A percentile compares a stretch with the other conserved stretches of the same genome.
These are phyloP conservation scores for Spizaetus ornatus DNA, from an alignment of 2,113 vertebrate species.

Conservation along the genomic window DNA sequence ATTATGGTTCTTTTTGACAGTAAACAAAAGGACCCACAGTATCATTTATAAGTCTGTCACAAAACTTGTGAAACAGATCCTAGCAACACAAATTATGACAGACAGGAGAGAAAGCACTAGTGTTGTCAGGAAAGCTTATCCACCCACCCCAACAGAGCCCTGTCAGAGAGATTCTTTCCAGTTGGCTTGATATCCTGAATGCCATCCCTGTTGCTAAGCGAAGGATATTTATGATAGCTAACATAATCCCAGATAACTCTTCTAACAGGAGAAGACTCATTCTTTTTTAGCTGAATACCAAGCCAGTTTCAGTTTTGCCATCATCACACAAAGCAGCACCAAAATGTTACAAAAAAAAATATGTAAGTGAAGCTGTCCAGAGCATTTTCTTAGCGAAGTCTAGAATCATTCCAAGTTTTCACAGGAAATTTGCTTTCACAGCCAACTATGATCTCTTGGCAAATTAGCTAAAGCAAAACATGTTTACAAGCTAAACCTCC, in stretches of 20 bases:
- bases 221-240: slow-evolving; percentile 34
- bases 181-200: slow-evolving; percentile 40
- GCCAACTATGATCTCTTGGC: not conserved
- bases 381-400: not conserved
- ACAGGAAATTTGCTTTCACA: not conserved
- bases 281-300: not conserved
- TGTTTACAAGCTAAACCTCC: not conserved
- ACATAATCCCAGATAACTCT: slow-evolving; percentile 6
- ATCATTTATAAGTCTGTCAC: slow-evolving; percentile 33
- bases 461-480: not conserved
- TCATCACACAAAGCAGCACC: not conserved
- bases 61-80: slow-evolving; percentile 32
- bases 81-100: slow-evolving; percentile 37
- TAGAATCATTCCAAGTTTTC: not conserved
- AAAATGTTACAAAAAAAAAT: not conserved
- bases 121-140: slow-evolving; percentile 36
- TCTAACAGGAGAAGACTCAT: not conserved
- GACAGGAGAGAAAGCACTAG: not conserved
- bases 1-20: not conserved
- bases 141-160: slow-evolving; percentile 6
- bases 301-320: not conserved
- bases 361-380: not conserved
- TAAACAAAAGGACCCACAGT: slow-evolving; percentile 23
- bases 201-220: slow-evolving; percentile 27
- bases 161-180: slow-evolving; percentile 47